Percentiles rank a stretch among this genome's conserved stretches.
Conservation (phyloP, 2,888 invertebrate genomes). For the Cataglyphis albicans region DNA sequence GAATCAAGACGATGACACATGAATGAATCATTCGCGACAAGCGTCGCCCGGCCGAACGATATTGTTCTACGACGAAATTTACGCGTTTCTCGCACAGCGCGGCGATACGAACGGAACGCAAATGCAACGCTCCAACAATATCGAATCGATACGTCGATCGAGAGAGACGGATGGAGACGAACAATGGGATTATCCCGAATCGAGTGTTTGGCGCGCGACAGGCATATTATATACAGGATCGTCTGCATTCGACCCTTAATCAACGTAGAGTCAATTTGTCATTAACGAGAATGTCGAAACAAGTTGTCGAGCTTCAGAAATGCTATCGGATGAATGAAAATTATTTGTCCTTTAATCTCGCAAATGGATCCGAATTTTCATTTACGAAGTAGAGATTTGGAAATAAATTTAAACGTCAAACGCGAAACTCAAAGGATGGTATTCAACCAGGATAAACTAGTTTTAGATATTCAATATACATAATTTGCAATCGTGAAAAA, state of each 20-base stretch:
- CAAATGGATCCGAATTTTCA: neutral
- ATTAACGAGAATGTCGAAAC: neutral
- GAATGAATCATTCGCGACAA: conserved; percentile 67
- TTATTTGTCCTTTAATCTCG: neutral
- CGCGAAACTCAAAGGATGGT: neutral
- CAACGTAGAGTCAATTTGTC: conserved; percentile 5
- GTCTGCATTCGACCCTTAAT: conserved; percentile 8
- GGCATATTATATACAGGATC: neutral
- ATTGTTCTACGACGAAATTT: conserved; percentile 47
- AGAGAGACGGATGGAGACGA: conserved; percentile 10
- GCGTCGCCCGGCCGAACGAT: conserved; percentile 14
- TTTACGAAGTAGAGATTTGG: neutral
- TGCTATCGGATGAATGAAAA: too few species aligned
- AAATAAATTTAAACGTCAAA: too few species aligned
- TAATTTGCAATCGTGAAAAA: conserved; percentile 14
- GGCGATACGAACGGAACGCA: conserved; percentile 22
- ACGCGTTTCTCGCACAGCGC: conserved; percentile 9
- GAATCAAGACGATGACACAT: conserved; percentile 74
- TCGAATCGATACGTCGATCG: conserved; percentile 30
- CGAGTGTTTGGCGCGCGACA: conserved; percentile 29
- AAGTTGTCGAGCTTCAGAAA: neutral
- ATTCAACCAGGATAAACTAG: neutral
- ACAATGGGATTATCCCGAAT: conserved; percentile 42
- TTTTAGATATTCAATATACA: neutral
- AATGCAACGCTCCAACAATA: conserved; percentile 24